Percentiles rank a stretch among this genome's conserved stretches.
These are phyloP conservation scores for Pelmatolapia mariae DNA, from an alignment of 2,113 vertebrate species.

Conservation along the genomic window DNA sequence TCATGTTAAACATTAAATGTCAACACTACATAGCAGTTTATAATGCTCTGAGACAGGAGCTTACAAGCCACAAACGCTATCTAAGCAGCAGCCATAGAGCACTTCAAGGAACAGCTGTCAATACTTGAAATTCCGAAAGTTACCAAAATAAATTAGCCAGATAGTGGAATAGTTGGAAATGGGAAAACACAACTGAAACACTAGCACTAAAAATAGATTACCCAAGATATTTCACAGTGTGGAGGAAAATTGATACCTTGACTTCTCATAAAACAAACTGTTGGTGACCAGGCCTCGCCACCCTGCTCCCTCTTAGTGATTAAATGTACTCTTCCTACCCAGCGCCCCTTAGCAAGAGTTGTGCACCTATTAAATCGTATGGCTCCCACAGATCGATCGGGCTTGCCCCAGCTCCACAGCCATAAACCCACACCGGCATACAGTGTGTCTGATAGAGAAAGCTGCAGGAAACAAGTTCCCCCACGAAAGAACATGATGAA, in stretches of 20 bases:
- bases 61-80: not conserved
- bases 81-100: not conserved
- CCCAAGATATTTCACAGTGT: not conserved
- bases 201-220: conserved; percentile 2
- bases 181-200: not conserved
- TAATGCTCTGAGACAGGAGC: not conserved
- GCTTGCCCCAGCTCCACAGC: conserved; percentile 35
- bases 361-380: conserved; percentile 65
- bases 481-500: conserved; percentile 55
- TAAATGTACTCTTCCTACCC: conserved; percentile 57
- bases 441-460: conserved; percentile 55
- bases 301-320: conserved; percentile 55
- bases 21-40: not conserved
- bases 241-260: not conserved
- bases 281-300: conserved; percentile 50
- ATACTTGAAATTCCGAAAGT: not conserved
- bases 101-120: not conserved
- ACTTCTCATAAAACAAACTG: conserved; percentile 52
- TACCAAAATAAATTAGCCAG: not conserved
- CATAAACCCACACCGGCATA: conserved; percentile 60
- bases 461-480: conserved; percentile 61
- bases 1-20: not conserved
- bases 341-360: conserved; percentile 26
- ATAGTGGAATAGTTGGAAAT: not conserved
- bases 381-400: conserved; percentile 61